Evolutionary conservation across 35 echinoderm and acorn worm species (phyloP).

Genomic region (Lytechinus pictus): DNA sequence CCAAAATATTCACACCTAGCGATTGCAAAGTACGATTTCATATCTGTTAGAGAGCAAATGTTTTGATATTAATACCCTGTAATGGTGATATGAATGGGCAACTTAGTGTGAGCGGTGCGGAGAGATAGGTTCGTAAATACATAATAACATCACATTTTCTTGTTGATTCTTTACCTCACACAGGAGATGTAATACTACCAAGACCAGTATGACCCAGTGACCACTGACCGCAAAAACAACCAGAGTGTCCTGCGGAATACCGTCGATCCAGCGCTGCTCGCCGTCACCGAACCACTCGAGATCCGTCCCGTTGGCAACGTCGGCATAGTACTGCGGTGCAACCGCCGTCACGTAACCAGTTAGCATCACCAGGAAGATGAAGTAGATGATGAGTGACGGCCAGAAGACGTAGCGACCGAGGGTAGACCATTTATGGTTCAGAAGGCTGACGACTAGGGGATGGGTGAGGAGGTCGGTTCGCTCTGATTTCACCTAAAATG

Average conservation of each 20-base stretch:
- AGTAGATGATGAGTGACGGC: conserved; percentile 74
- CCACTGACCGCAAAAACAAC: conserved; percentile 76
- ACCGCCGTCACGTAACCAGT: conserved; percentile 84
- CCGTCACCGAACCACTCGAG: conserved; percentile 75
- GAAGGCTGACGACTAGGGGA: conserved; percentile 84
- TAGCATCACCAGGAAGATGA: conserved; percentile 74
- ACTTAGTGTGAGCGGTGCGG: no score
- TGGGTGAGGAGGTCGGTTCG: conserved; percentile 77
- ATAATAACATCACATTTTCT: no score
- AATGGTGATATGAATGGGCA: no score
- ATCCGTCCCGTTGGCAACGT: neutral
- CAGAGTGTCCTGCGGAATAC: neutral
- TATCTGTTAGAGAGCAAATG: no score
- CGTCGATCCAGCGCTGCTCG: conserved; percentile 59
- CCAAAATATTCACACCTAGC: no score
- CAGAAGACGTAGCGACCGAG: conserved; percentile 92
- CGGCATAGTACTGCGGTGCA: conserved; percentile 77
- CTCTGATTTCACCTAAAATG: conserved; percentile 71
- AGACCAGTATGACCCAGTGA: conserved; percentile 76
- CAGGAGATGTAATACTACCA: conserved; percentile 73
- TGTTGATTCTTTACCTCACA: conserved; percentile 72
- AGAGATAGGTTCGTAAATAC: no score
- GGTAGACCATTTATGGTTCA: conserved; percentile 85
- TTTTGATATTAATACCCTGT: no score
- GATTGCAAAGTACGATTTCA: no score